Conservation (phyloP, 2,113 vertebrate species). For the Gallinago jamesoni region DNA sequence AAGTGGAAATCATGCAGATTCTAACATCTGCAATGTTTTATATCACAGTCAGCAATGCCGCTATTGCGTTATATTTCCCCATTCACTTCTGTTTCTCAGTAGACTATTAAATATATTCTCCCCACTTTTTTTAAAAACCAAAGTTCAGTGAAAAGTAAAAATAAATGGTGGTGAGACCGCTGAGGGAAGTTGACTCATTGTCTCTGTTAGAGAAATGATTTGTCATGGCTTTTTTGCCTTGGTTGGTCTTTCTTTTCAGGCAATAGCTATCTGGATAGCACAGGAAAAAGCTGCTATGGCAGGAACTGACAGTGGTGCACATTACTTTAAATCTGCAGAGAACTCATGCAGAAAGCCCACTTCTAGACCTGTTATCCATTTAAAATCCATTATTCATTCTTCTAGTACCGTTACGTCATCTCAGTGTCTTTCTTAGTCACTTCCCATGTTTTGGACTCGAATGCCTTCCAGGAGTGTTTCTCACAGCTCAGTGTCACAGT, state of each 20-base stretch:
- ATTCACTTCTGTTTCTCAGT: not conserved
- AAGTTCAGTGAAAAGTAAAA: slow-evolving; percentile 19
- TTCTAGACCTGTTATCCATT: not conserved
- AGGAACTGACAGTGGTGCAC: not conserved
- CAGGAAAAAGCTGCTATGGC: slow-evolving; percentile 3
- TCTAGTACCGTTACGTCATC: not conserved
- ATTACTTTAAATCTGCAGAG: not conserved
- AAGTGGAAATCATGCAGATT: not conserved
- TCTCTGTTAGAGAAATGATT: slow-evolving; percentile 12
- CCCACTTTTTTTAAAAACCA: slow-evolving; percentile 2
- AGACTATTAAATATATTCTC: not conserved
- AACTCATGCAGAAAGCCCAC: not conserved
- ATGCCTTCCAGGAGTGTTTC: not conserved
- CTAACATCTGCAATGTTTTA: slow-evolving; percentile 20
- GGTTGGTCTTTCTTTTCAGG: slow-evolving; percentile 11
- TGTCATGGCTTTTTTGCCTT: slow-evolving; percentile 31
- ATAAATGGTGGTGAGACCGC: not conserved
- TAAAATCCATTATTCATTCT: not conserved
- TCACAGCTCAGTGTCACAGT: not conserved
- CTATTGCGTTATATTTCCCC: not conserved
- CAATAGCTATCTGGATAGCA: not conserved
- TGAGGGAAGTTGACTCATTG: slow-evolving; percentile 14
- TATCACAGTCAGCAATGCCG: not conserved
- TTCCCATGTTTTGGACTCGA: not conserved
- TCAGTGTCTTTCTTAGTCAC: not conserved